Evolutionary conservation across 2,888 invertebrate genomes (phyloP).

Genomic region (Cryptus armator): DNA sequence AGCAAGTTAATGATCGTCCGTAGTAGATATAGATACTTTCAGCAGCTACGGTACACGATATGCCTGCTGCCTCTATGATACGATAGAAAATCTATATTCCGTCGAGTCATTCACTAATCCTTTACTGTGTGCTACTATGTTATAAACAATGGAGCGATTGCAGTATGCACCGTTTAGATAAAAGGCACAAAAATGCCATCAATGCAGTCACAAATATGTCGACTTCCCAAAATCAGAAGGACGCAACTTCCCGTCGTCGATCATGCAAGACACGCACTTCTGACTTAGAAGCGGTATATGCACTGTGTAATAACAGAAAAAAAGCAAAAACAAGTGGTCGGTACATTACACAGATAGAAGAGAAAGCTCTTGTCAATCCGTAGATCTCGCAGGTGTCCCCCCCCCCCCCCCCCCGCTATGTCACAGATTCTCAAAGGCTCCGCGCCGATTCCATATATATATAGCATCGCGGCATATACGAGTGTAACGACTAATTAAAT

Average conservation of each 20-base stretch:
- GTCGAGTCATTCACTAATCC: constrained; percentile 54
- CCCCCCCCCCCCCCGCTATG: neutral
- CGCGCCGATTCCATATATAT: neutral
- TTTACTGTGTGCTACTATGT: constrained; percentile 17
- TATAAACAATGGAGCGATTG: constrained; percentile 8
- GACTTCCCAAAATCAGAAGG: neutral
- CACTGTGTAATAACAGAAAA: neutral
- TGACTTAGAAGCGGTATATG: neutral
- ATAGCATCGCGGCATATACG: neutral
- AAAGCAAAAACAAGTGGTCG: neutral
- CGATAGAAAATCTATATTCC: constrained; percentile 52
- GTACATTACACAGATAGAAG: constrained; percentile 24
- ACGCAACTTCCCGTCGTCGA: neutral
- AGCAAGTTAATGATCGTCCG: constrained; percentile 47
- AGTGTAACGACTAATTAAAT: constrained; percentile 29
- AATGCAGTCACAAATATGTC: constrained; percentile 4
- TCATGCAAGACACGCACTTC: neutral
- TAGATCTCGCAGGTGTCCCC: constrained; percentile 25
- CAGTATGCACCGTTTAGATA: constrained; percentile 22
- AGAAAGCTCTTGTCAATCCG: constrained; percentile 52
- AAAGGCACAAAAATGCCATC: constrained; percentile 26
- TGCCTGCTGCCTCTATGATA: constrained; percentile 37
- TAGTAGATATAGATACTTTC: constrained; percentile 32
- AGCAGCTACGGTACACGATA: neutral
- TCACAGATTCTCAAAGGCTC: neutral